phyloP scores from a whole-genome alignment of 2,113 vertebrate species.

The Piaya cayana region DNA sequence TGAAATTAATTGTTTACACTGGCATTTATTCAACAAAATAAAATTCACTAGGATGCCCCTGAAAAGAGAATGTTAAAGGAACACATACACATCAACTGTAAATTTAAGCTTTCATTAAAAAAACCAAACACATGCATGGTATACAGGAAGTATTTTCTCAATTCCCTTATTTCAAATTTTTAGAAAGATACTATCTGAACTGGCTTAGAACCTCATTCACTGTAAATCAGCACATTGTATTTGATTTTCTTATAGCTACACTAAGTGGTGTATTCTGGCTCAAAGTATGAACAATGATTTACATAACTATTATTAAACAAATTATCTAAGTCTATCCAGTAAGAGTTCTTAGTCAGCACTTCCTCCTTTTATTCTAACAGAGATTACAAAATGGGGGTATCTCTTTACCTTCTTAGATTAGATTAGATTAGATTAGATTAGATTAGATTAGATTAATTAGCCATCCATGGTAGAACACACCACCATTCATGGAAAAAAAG shows the following conservation, averaged over 20 bases:
- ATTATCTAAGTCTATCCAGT: background rate
- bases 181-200: background rate
- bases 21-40: background rate
- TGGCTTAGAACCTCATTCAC: background rate
- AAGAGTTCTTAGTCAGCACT: background rate
- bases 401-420: background rate
- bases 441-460: background rate
- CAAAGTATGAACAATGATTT: background rate
- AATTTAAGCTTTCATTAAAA: background rate
- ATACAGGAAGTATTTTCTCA: background rate
- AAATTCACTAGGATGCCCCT: background rate
- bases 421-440: background rate
- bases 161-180: background rate
- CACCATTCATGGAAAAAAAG: background rate
- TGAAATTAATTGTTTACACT: background rate
- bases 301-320: background rate
- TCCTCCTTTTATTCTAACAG: background rate
- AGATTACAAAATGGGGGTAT: background rate
- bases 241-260: background rate
- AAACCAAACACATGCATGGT: background rate
- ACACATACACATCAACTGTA: background rate
- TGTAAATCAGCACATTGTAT: background rate
- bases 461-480: background rate
- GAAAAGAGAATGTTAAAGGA: background rate
- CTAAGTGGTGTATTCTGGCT: background rate